phyloP scores from a whole-genome alignment of 2,113 vertebrate genomes.

The Melanotaenia duboulayi region DNA sequence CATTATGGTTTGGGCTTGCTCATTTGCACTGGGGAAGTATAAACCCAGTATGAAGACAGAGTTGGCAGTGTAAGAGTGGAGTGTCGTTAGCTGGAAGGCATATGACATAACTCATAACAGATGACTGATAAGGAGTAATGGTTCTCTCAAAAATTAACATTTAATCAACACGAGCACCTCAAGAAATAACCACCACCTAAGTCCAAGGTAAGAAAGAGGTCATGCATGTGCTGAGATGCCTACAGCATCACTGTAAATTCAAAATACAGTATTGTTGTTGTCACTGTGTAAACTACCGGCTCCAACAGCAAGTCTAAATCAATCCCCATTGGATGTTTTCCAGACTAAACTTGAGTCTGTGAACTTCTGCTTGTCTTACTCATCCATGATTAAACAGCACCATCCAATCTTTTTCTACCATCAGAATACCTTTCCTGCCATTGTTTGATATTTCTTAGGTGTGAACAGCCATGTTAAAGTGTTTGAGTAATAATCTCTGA shows the following conservation, averaged over 20 bases:
- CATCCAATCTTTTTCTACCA: slow-evolving; percentile 19
- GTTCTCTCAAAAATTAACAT: no score
- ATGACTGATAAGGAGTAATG: no score
- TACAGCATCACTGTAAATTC: slow-evolving; percentile 1
- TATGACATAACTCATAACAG: neutral
- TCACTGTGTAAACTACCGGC: slow-evolving; percentile 16
- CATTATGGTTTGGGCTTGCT: slow-evolving; percentile 53
- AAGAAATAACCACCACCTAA: slow-evolving; percentile 5
- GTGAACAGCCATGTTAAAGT: slow-evolving; percentile 24
- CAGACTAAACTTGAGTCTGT: slow-evolving; percentile 46
- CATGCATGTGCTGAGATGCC: neutral
- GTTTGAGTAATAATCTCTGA: slow-evolving; percentile 5
- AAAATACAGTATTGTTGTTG: slow-evolving; percentile 1
- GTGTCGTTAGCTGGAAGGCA: slow-evolving; percentile 17
- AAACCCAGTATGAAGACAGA: slow-evolving; percentile 8
- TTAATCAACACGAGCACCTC: no score
- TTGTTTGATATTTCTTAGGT: slow-evolving; percentile 11
- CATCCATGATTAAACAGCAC: slow-evolving; percentile 21
- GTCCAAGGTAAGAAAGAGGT: neutral
- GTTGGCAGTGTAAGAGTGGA: neutral
- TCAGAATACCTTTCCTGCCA: neutral
- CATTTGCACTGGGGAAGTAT: neutral
- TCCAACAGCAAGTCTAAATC: slow-evolving; percentile 20
- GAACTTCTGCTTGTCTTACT: slow-evolving; percentile 9
- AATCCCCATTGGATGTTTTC: slow-evolving; percentile 40